These are phyloP conservation scores for Cephalotes varians DNA, from an alignment of 2,888 invertebrate species.

Conservation along the genomic window DNA sequence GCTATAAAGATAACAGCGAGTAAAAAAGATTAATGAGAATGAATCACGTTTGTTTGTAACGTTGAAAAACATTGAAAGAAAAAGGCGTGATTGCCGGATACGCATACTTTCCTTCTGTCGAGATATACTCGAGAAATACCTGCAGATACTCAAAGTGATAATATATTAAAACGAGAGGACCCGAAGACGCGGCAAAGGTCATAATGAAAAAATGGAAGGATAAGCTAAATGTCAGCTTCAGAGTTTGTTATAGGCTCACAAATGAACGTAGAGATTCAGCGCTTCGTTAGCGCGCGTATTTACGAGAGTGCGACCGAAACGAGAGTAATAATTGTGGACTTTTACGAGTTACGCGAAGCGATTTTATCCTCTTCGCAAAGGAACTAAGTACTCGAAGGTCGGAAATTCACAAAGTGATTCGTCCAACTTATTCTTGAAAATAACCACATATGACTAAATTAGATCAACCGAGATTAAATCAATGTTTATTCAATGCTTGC, in stretches of 20 bases:
- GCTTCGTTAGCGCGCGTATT: slow-evolving; percentile 55
- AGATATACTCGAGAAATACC: too few species aligned
- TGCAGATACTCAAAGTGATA: slow-evolving; percentile 31
- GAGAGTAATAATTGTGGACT: slow-evolving; percentile 50
- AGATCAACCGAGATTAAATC: neutral
- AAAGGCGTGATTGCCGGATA: slow-evolving; percentile 35
- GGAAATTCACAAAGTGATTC: neutral
- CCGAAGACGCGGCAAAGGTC: slow-evolving; percentile 53
- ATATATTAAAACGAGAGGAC: slow-evolving; percentile 40
- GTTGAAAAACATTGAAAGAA: slow-evolving; percentile 5
- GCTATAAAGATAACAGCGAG: neutral
- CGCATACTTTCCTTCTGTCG: slow-evolving; percentile 34
- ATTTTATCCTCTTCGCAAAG: neutral
- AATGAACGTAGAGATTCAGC: slow-evolving; percentile 62
- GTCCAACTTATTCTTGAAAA: neutral
- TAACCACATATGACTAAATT: neutral
- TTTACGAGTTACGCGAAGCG: slow-evolving; percentile 44
- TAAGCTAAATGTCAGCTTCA: slow-evolving; percentile 70
- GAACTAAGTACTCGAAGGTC: neutral
- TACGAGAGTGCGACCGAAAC: slow-evolving; percentile 40
- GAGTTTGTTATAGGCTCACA: slow-evolving; percentile 57
- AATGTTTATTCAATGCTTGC: neutral
- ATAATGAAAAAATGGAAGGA: slow-evolving; percentile 52
- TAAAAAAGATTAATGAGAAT: slow-evolving; percentile 28
- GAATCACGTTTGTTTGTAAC: slow-evolving; percentile 34